phyloP scores from a whole-genome alignment of 2,888 invertebrate species.

The Idaea straminata region DNA sequence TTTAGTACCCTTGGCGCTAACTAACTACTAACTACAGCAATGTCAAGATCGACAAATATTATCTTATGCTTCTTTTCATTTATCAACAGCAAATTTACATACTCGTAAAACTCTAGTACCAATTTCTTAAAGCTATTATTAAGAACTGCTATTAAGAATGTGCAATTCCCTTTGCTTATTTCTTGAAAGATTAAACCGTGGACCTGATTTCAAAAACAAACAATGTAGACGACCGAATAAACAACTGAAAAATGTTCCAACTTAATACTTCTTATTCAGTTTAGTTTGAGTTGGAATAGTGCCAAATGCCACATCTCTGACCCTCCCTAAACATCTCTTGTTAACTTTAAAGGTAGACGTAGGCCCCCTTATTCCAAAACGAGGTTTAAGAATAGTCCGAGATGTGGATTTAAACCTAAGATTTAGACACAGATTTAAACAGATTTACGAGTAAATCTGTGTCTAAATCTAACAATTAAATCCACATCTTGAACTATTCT shows the following conservation, averaged over 20 bases:
- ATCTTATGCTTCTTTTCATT: neutral
- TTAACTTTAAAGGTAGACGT: neutral
- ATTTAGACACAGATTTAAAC: too few species aligned
- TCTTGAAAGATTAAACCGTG: neutral
- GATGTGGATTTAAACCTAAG: too few species aligned
- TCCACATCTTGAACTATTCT: too few species aligned
- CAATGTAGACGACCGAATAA: neutral
- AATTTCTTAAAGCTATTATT: neutral
- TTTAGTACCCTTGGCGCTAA: conserved; percentile 95
- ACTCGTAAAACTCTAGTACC: neutral
- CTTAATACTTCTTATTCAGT: neutral
- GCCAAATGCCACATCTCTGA: neutral
- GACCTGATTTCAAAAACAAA: neutral
- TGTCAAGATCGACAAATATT: too few species aligned
- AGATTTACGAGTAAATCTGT: too few species aligned
- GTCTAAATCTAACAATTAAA: too few species aligned
- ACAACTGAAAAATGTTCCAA: neutral
- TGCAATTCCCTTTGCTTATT: neutral
- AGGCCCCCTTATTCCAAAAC: too few species aligned
- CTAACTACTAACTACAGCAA: conserved; percentile 79
- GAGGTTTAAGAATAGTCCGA: too few species aligned
- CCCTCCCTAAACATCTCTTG: neutral
- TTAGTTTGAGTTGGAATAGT: neutral
- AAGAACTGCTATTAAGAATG: neutral
- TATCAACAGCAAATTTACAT: neutral